These are phyloP conservation scores for Cyclophora albipunctata DNA, from an alignment of 2,888 invertebrate species.

Conservation along the genomic window DNA sequence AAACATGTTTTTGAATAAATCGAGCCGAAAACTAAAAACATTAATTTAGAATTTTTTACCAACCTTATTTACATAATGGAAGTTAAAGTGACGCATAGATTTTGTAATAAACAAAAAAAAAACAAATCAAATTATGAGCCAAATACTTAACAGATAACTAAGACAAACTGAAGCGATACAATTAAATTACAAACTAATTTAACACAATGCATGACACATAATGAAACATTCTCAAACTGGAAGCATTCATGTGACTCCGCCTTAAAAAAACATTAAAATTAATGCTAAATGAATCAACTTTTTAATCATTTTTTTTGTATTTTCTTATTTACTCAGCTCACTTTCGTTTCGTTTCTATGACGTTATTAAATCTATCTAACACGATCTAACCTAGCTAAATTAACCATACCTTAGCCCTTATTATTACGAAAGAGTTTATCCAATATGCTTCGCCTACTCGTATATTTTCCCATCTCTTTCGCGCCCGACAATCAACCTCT, in stretches of 20 bases:
- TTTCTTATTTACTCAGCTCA: slow-evolving; percentile 29
- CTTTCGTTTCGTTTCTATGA: slow-evolving; percentile 59
- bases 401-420: slow-evolving; percentile 43
- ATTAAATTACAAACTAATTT: slow-evolving; percentile 46
- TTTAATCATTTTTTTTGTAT: slow-evolving; percentile 26
- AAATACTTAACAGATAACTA: slow-evolving; percentile 45
- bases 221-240: slow-evolving; percentile 47
- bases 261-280: slow-evolving; percentile 43
- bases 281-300: slow-evolving; percentile 44
- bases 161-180: slow-evolving; percentile 51
- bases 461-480: too few species aligned
- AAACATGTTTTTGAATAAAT: slow-evolving; percentile 26
- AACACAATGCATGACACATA: slow-evolving; percentile 57
- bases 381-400: slow-evolving; percentile 51
- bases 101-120: slow-evolving; percentile 30
- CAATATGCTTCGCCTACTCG: slow-evolving; percentile 23
- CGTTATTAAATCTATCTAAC: slow-evolving; percentile 58
- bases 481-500: too few species aligned
- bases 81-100: slow-evolving; percentile 32
- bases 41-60: slow-evolving; percentile 38
- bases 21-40: slow-evolving; percentile 19
- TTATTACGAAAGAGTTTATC: slow-evolving; percentile 33
- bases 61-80: slow-evolving; percentile 49
- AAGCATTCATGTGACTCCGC: slow-evolving; percentile 62
- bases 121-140: slow-evolving; percentile 36